Evolutionary conservation across 2,113 vertebrate genomes (phyloP).

Genomic region (Tetrao urogallus): DNA sequence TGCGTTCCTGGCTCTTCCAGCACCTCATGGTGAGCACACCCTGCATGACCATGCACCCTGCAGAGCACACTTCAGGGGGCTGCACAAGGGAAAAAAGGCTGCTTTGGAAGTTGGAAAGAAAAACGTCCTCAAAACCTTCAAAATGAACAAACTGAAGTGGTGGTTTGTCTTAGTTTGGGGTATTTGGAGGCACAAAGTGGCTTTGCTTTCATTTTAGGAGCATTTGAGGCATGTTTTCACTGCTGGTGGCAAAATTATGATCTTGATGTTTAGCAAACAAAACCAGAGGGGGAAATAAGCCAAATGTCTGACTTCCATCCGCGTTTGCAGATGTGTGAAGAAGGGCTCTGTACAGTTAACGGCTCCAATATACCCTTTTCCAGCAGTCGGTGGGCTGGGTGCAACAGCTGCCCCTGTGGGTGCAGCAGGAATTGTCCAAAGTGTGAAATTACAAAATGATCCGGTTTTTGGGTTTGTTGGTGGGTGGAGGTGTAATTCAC

Average conservation of each 20-base stretch:
- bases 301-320: neutral
- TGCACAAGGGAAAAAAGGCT: neutral
- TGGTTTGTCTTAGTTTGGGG: neutral
- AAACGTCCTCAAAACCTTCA: rapidly evolving
- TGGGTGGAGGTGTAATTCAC: rapidly evolving
- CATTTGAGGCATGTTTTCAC: rapidly evolving
- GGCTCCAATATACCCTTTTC: neutral
- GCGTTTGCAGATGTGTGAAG: neutral
- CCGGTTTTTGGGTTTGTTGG: rapidly evolving
- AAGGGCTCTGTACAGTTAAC: rapidly evolving
- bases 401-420: neutral
- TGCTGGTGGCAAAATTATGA: neutral
- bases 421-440: neutral
- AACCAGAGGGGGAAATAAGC: neutral
- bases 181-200: neutral
- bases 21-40: slow-evolving; percentile 93
- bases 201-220: neutral
- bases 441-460: rapidly evolving
- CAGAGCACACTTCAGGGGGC: neutral
- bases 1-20: slow-evolving; percentile 99
- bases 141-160: rapidly evolving
- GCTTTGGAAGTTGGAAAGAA: rapidly evolving
- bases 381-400: neutral
- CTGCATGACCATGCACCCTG: neutral
- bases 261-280: neutral